Base-by-base conservation (phyloP, 2,113 vertebrate genomes). In the Sakesphorus luctuosus region DNA sequence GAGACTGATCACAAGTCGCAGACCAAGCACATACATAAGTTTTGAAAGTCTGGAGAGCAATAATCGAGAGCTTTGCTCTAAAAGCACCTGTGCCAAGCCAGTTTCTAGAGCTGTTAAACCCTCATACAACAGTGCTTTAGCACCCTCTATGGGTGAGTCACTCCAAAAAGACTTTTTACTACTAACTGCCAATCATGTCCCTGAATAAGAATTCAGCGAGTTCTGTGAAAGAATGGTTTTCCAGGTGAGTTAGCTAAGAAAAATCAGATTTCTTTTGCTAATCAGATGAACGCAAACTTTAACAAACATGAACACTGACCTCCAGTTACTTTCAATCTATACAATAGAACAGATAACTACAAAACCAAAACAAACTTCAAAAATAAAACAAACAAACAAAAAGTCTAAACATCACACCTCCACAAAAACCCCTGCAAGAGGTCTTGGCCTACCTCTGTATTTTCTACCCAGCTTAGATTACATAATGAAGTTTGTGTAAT, bases 91-190 rank as follows among this genome's bases (percentile, higher is more conserved):
- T 4, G 58, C 38, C 25, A 28, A 84, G 40, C 13, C 65, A 7
- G 26, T 38, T 87, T 73, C 47, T 73, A 35, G 49, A 80, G 3
- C 36, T 14, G 23, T 38, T 38, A 6, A 35, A 35, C 15, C 10
- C 76, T 40, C 59, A 18, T 62, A 29, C 21, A 91, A 33, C 61
- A 83, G 92, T 89, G 84, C 93, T 96, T 95, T 91, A 97, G 97
- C 98, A 96, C 97, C 98, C 97, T 97, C 98, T 98, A 72, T 12
- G 50, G 98, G 96, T 84, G 72, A 91, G 68, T 40, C 29, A 67
- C 9, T 33, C 36, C 61, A 78, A 83, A 84, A 59, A 62, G 44
- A 53, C 19, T 40, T 87, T 56, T 79, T 31, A 78, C 6, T 71
- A 58, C 18, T 71, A 85, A 79, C 29, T 75, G 16, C 6, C 38